These are phyloP conservation scores for Brotula barbata DNA, from an alignment of 2,797 vertebrate genomes.

Conservation along the genomic window DNA sequence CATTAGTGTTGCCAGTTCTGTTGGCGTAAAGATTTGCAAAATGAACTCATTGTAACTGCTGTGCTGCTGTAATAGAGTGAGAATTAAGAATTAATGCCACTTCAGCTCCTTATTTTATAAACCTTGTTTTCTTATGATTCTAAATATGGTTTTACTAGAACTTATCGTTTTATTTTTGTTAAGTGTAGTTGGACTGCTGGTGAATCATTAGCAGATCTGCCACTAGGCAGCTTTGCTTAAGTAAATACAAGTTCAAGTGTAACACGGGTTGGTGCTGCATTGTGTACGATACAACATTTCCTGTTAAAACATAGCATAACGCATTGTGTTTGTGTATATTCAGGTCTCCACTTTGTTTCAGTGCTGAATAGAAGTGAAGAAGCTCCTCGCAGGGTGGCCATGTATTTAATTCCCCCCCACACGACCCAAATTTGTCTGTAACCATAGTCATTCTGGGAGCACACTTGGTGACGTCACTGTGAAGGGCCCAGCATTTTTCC, in stretches of 20 bases:
- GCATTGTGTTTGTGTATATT: background rate
- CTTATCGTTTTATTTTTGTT: slow-evolving; percentile 3
- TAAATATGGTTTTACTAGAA: background rate
- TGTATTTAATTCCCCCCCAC: slow-evolving; percentile 47
- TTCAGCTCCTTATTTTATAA: background rate
- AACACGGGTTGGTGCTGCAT: background rate
- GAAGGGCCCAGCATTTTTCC: slow-evolving; percentile 68
- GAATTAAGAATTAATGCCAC: background rate
- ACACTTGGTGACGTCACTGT: slow-evolving; percentile 44
- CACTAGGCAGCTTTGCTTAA: too few relatives aligned
- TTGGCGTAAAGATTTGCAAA: background rate
- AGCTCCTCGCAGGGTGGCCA: background rate
- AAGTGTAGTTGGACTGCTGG: slow-evolving; percentile 60
- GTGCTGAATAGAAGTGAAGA: slow-evolving; percentile 17
- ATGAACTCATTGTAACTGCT: background rate
- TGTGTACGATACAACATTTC: background rate
- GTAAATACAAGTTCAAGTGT: slow-evolving; percentile 29
- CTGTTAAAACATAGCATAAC: background rate
- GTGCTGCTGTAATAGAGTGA: background rate
- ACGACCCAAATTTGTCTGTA: slow-evolving; percentile 69
- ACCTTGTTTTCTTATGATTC: background rate
- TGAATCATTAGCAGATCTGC: slow-evolving; percentile 72
- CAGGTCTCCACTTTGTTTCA: background rate
- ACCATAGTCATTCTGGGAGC: slow-evolving; percentile 57
- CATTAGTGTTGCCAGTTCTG: slow-evolving; percentile 8